Percentiles rank a stretch among this genome's conserved stretches.
Conservation (phyloP, 1,140 invertebrate species). For the Episyrphus balteatus region DNA sequence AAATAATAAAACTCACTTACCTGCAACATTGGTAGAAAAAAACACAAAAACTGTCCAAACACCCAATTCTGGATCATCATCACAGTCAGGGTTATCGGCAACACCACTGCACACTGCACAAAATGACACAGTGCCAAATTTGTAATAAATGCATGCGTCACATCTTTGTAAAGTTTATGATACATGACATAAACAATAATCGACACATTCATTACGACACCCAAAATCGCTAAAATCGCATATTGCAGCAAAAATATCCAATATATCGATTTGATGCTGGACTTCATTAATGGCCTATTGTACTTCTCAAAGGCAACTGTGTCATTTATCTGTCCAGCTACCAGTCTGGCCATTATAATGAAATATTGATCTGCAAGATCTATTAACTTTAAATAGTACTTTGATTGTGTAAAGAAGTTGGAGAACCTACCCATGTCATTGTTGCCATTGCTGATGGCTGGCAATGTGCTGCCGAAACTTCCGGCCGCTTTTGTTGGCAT, state of each 20-base stretch:
- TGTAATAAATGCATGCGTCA: conserved; percentile 53
- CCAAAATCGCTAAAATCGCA: conserved; percentile 43
- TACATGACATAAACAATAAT: conserved; percentile 49
- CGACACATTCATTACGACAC: conserved; percentile 45
- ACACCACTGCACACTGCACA: conserved; percentile 52
- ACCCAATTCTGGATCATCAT: conserved; percentile 63
- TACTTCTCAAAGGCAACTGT: conserved; percentile 23
- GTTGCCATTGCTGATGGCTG: no score
- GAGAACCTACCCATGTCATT: no score
- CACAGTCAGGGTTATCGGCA: conserved; percentile 56
- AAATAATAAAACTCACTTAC: conserved; percentile 34
- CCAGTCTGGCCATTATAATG: conserved; percentile 21
- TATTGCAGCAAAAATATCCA: conserved; percentile 55
- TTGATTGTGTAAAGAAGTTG: no score
- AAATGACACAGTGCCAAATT: conserved; percentile 58
- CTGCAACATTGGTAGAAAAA: conserved; percentile 63
- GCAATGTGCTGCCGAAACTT: no score
- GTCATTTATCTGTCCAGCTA: conserved; percentile 22
- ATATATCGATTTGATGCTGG: conserved; percentile 44
- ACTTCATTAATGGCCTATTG: conserved; percentile 27
- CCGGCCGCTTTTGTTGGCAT: no score
- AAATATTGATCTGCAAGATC: conserved; percentile 29
- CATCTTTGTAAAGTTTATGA: conserved; percentile 48
- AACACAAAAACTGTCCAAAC: conserved; percentile 62
- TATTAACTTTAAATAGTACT: background rate